Conservation (phyloP, 1,140 invertebrate genomes). For the Cherax destructor region DNA sequence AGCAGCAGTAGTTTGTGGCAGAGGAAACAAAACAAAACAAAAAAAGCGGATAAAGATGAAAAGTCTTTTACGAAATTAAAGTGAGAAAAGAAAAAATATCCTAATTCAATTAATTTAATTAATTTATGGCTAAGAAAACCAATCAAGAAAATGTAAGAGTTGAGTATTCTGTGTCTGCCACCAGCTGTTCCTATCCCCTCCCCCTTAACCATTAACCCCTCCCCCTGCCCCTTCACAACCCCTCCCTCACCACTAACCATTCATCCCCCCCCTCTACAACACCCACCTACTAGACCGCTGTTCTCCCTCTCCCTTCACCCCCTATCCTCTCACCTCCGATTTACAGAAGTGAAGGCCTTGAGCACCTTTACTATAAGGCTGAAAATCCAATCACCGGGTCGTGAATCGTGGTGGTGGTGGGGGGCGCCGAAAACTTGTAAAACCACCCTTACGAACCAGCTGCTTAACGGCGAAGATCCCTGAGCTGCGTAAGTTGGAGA, state of each 20-base stretch:
- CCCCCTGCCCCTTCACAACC: not conserved
- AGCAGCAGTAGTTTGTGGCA: not conserved
- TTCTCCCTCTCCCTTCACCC: slow-evolving; percentile 5
- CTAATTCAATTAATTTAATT: slow-evolving; percentile 25
- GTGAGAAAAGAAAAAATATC: not conserved
- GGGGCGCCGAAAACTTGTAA: slow-evolving; percentile 12
- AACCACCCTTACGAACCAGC: slow-evolving; percentile 21
- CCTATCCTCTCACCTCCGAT: slow-evolving; percentile 17
- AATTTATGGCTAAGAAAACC: slow-evolving; percentile 46
- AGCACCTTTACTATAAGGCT: slow-evolving; percentile 51
- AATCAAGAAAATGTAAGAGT: slow-evolving; percentile 38
- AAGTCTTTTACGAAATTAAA: not conserved
- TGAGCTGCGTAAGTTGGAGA: slow-evolving; percentile 23
- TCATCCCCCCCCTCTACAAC: not conserved
- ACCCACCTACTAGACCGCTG: slow-evolving; percentile 19
- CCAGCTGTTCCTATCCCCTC: not conserved
- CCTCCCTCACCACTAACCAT: not conserved
- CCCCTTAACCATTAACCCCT: slow-evolving; percentile 4
- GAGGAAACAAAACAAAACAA: too few relatives aligned
- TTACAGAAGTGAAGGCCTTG: slow-evolving; percentile 26
- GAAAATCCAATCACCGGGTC: slow-evolving; percentile 56
- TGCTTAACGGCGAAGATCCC: slow-evolving; percentile 34
- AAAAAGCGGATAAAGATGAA: too few relatives aligned
- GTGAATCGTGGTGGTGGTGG: slow-evolving; percentile 46
- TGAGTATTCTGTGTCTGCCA: slow-evolving; percentile 1